These are phyloP conservation scores for Amorpha juglandis DNA, from an alignment of 2,888 invertebrate genomes.

Conservation along the genomic window DNA sequence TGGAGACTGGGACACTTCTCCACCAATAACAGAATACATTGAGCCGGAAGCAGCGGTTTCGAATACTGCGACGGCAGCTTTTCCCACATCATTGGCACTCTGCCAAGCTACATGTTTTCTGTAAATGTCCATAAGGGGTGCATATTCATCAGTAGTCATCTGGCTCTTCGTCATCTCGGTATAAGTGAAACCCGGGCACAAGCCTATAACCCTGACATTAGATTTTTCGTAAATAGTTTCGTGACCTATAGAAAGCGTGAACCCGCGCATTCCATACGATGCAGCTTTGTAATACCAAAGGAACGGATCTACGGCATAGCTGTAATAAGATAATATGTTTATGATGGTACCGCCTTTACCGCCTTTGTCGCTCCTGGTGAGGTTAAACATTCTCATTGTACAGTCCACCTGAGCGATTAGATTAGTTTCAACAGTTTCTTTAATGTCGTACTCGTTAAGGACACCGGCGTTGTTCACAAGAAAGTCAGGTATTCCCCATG, in stretches of 20 bases:
- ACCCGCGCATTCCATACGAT: slow-evolving; percentile 72
- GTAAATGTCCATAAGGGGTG: neutral
- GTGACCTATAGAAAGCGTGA: slow-evolving; percentile 38
- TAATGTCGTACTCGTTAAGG: slow-evolving; percentile 39
- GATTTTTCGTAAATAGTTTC: neutral
- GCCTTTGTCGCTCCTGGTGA: slow-evolving; percentile 78
- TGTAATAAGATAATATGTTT: slow-evolving; percentile 85
- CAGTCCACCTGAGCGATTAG: slow-evolving; percentile 52
- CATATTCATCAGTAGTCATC: neutral
- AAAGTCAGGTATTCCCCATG: slow-evolving; percentile 45
- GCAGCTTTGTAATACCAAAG: slow-evolving; percentile 63
- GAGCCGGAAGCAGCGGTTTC: neutral
- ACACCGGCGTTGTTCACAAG: slow-evolving; percentile 72
- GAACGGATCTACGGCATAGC: slow-evolving; percentile 70
- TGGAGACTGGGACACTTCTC: neutral
- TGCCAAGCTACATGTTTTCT: neutral
- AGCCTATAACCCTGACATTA: neutral
- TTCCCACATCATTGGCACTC: neutral
- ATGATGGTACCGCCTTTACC: slow-evolving; percentile 85
- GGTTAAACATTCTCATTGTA: slow-evolving; percentile 76
- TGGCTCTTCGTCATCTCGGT: neutral
- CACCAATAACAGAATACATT: neutral
- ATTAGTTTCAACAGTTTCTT: slow-evolving; percentile 56
- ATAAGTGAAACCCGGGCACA: neutral
- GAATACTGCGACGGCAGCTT: neutral